Base-by-base conservation (phyloP, 2,113 vertebrate genomes). In the Gopherus flavomarginatus region DNA sequence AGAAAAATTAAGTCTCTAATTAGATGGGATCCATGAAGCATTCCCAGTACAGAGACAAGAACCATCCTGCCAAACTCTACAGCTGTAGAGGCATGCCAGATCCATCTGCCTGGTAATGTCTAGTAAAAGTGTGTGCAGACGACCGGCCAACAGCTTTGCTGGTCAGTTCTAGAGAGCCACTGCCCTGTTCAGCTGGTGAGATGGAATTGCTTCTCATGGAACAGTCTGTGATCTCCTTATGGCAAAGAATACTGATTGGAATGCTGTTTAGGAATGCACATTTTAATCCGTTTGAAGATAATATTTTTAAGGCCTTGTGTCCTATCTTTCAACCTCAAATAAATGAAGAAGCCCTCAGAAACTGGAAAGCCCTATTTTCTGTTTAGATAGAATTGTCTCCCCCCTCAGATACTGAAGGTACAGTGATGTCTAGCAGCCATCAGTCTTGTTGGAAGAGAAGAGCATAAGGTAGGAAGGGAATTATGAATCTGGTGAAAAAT, bases 81-180 rank as follows among this genome's bases (percentile, higher is more conserved):
- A 85, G 14, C 35, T 88, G 14, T 62, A 83, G 17, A 65, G 13
- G 44, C 42, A 10, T 3, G 0, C 42, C 38, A 10, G 49, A 53
- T 5, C 38, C 4, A 65, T 7, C 26, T 44, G 24, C 75, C 38
- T 26, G 19, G 42, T 11, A 88, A 87, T 0, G 1, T 5, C n/a
- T n/a, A 50, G 0, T 1, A 1, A 47, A 90, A 59, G 22, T 38
- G 87, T 50, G 27, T 1, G 3, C 4, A 57, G 0, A 0, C 4
- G 81, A 13, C 31, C 47, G 11, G 49, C 69, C n/a, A 79, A 53
- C 5, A 0, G 1, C 69, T 94, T 87, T 47, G 59, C 27, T 42
- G 12, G 5, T 35, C 24, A 14, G 93, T 29, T 26, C 50, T n/a
- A 0, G 0, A 42, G 53, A 87, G 86, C 3, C 4, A 13, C 26